Conservation (phyloP, 2,797 vertebrate genomes). For the Caiman crocodilus region DNA sequence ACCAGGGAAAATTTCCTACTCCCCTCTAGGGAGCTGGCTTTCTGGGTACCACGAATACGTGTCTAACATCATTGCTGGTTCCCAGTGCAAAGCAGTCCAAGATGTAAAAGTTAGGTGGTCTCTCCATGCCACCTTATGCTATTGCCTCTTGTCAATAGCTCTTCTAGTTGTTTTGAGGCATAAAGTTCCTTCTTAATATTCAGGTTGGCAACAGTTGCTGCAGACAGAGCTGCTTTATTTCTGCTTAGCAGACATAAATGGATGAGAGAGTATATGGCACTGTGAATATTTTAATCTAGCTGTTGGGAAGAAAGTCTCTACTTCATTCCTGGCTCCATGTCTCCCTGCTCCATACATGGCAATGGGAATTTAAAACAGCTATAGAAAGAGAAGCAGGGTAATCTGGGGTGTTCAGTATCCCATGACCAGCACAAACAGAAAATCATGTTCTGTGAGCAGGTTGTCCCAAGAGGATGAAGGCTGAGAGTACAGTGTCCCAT, state of each 20-base stretch:
- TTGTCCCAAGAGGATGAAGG: rapidly evolving
- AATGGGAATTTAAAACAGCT: background rate
- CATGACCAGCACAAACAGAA: background rate
- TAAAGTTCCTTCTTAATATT: background rate
- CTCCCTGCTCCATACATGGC: rapidly evolving
- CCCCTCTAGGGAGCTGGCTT: background rate
- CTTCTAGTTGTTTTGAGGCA: background rate
- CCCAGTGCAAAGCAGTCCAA: conserved; percentile 27
- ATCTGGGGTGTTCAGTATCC: background rate
- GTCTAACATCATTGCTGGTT: background rate
- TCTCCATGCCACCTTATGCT: background rate
- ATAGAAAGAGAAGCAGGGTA: background rate
- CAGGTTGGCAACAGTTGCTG: background rate
- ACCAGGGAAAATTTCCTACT: background rate
- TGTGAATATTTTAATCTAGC: background rate
- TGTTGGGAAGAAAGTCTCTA: background rate
- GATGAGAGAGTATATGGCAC: background rate
- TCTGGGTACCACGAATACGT: background rate
- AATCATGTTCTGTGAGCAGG: background rate
- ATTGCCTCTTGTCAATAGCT: background rate
- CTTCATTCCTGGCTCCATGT: background rate
- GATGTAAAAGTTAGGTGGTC: background rate
- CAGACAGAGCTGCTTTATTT: background rate
- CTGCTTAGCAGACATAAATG: background rate
- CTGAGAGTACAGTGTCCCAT: background rate